Conservation (phyloP, 2,113 vertebrate genomes). For the Gobiocypris rarus region DNA sequence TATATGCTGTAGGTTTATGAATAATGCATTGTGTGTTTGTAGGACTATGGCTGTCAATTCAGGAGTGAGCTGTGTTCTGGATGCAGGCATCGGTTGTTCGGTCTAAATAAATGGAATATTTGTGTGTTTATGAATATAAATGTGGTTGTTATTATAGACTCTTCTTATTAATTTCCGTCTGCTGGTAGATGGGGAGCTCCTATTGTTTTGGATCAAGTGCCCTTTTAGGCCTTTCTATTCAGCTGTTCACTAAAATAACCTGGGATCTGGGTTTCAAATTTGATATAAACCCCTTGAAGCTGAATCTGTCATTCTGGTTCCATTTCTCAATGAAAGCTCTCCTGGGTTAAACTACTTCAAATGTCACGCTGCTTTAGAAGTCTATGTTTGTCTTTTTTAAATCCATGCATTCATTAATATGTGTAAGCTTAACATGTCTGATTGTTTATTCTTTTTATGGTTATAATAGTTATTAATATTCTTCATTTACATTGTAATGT, state of each 20-base stretch:
- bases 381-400: not conserved
- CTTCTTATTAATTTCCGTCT: not conserved
- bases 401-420: not conserved
- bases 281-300: not conserved
- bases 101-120: not conserved
- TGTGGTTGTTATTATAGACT: constrained; percentile 21
- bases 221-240: not conserved
- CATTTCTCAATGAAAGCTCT: not conserved
- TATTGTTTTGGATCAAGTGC: constrained; percentile 24
- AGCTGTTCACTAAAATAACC: not conserved
- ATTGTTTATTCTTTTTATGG: not conserved
- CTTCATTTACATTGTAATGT: not conserved
- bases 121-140: not conserved
- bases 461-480: not conserved
- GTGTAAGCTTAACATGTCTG: not conserved
- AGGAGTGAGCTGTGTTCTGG: not conserved
- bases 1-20: constrained; percentile 7
- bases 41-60: not conserved
- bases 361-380: not conserved
- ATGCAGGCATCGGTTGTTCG: not conserved
- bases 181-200: not conserved
- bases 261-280: not conserved
- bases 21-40: constrained; percentile 5
- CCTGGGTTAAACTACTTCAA: not conserved
- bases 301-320: not conserved